These are phyloP conservation scores for Gallinago solitaria DNA, from an alignment of 2,797 vertebrate species.

Conservation along the genomic window DNA sequence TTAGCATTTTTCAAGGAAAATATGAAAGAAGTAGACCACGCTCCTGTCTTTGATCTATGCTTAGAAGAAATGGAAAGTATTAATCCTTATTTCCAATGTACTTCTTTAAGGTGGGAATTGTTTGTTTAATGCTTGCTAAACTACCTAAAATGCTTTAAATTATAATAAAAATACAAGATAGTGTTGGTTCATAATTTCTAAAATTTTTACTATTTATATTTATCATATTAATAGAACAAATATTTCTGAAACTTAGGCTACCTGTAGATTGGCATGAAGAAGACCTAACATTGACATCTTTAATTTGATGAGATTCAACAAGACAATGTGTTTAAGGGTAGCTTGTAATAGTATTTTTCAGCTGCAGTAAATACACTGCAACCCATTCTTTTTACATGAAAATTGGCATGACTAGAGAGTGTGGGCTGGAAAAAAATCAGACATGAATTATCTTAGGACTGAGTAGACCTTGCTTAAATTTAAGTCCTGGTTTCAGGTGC, in stretches of 20 bases:
- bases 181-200: neutral
- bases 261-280: neutral
- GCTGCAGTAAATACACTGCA: neutral
- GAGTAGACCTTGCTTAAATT: neutral
- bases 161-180: neutral
- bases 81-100: neutral
- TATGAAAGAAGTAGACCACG: neutral
- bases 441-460: neutral
- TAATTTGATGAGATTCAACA: neutral
- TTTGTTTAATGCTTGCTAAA: neutral
- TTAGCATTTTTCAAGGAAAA: conserved; percentile 22
- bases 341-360: neutral
- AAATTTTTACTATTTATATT: neutral
- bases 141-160: neutral
- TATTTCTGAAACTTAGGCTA: neutral
- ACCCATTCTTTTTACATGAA: neutral
- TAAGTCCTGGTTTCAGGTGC: neutral
- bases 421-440: neutral
- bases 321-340: neutral
- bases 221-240: neutral
- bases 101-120: neutral
- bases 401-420: neutral
- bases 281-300: neutral
- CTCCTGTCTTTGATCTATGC: neutral
- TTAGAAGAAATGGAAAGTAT: conserved; percentile 30